Evolutionary conservation across 2,888 invertebrate genomes (phyloP), one percentile per base, ranked within the genome.

Genomic region (Dicyrtomina minuta): DNA sequence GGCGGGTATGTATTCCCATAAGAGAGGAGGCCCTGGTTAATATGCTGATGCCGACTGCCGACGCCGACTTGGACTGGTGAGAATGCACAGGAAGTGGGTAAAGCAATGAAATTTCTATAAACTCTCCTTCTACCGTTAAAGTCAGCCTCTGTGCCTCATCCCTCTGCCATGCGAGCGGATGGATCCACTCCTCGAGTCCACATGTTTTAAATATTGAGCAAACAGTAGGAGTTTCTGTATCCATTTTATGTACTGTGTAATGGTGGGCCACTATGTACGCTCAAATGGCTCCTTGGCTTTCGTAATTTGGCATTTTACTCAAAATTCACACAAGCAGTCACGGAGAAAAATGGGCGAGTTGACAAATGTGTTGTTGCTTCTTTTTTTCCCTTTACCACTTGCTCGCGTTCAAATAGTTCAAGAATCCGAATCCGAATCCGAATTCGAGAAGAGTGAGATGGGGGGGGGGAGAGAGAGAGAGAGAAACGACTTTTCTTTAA

Each of bases 351-450:
- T 39, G 33, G 55, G 56, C 10, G 43, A 44, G 67, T 58, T 67
- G 66, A 66, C 66, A 66, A 66, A 66, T 66, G 56, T 59, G 67
- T 56, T 58, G 59, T 67, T 67, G 59, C 44, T 66, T 56, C 66
- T 55, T 12, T 27, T 24, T 15, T 20, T 64, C 27, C 44, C 66
- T 56, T n/a, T 55, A 33, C 24, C 41, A 41, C 17, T 27, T 41
- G 27, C 53, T 51, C 22, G 27, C n/a, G 17, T 51, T 51, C 51
- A 51, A 33, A 33, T 33, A 33, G 33, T 33, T 33, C 33, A 33
- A 33, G 33, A 33, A 3, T 33, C 33, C 4, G 4, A 33, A 17
- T 46, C 46, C 17, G 15, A 15, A 46, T 20, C 46, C 46, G 46
- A 46, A 46, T 46, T 5, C 43, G 5, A 39, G 20, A 27, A 41